Evolutionary conservation across 2,797 vertebrate species (phyloP), one percentile per base, ranked within the genome.

Genomic region (Microcaecilia unicolor): DNA sequence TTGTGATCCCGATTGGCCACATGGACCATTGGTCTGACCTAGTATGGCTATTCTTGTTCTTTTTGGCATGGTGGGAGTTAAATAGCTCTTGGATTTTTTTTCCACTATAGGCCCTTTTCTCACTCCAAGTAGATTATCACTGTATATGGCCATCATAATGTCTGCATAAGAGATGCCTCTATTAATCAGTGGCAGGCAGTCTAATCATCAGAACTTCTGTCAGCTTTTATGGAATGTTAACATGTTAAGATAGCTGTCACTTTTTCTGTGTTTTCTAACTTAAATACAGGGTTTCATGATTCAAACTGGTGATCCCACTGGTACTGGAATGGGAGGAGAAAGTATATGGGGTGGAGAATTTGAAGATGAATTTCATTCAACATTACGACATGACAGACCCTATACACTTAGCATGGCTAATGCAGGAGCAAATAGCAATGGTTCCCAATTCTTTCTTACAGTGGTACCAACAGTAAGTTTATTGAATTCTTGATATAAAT

Each of bases 281-380:
- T 43, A 24, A 55, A 0, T 38, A 8, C 60, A 99, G 95, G 93
- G 95, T 22, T 98, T 99, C 55, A 99, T 98, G 96, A 96, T 98
- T 56, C 96, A 99, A 67, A 98, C 95, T 2, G 95, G 96, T 44
- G 96, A 99, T 62, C 96, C 96, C 38, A 98, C 95, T 4, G 96
- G 96, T 8, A 99, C 95, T 5, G 96, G 96, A 27, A 98, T 99
- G 93, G 96, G 94, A 30, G 96, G 96, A 31, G 96, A 99, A 81
- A 99, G 96, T 71, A 98, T 99, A 67, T 99, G 95, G 95, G 92
- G 92, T 28, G 91, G 91, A 41, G 96, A 99, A 71, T 99, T 98
- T 57, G 94, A 98, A 77, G 95, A 99, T 3, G 95, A 98, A 65
- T 99, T 99, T 64, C 94, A 99, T 28, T 77, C 91, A 52, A 98